Evolutionary conservation across 2,888 invertebrate species (phyloP), one percentile per base, ranked within the genome.

Genomic region (Erebia aethiops): DNA sequence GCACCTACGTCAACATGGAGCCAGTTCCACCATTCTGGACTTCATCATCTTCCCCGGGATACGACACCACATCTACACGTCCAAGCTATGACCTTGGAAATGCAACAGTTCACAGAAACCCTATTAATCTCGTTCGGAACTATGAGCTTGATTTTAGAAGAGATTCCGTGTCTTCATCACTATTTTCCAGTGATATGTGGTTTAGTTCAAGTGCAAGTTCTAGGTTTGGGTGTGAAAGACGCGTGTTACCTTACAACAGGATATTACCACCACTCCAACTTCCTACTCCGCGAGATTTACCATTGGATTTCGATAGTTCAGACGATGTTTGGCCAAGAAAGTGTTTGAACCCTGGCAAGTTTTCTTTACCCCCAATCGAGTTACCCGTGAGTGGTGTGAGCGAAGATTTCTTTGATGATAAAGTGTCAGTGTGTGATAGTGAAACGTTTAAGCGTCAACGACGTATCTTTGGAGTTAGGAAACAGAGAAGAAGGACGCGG

Each of bases 251-350:
- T 0, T 85, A 84, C 77, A 79, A 82, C 70, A 82, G 83, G 65
- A 84, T 84, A 49, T 79, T 92, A 63, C 92, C 92, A 1, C 92
- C 91, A 60, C 80, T 92, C 62, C 84, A 79, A 41, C 75, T 89
- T 72, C 90, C 90, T 5, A 80, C 81, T 46, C 83, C 86, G 7
- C 81, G 78, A 58, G 81, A 82, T 41, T 74, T 81, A 26, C 78
- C 76, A 73, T 43, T 72, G 75, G 67, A 71, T 54, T 73, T 74
- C 8, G 82, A 80, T 69, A 81, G 80, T 66, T 79, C 81, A 11
- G 86, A 86, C 41, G 87, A 87, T 56, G 72, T 82, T 67, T 90
- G 89, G 89, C 84, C 89, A 3, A 79, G 77, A 56, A 83, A 82
- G 74, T 80, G 80, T 66, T 73, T 81, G 51, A 67, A 75, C 18